Conservation (phyloP, 2,888 invertebrate genomes). For the Psylliodes chrysocephalus region DNA sequence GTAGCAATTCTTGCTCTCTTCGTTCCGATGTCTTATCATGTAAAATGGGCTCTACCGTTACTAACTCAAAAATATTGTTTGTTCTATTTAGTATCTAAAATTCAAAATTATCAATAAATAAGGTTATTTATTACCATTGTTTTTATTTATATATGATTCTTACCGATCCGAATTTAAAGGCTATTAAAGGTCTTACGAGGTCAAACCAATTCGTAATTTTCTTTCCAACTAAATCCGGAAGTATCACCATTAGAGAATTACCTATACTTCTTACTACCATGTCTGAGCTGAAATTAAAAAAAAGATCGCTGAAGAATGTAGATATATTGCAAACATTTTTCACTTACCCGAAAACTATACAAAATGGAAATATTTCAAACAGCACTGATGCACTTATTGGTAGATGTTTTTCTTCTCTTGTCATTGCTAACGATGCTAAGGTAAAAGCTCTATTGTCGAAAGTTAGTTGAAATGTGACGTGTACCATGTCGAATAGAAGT, state of each 20-base stretch:
- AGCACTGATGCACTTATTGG: constrained; percentile 90
- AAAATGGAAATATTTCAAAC: constrained; percentile 98
- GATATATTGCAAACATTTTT: too few relatives aligned
- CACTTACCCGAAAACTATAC: constrained; percentile 92
- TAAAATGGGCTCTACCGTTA: constrained; percentile 89
- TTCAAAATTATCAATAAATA: too few relatives aligned
- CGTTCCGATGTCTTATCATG: constrained; percentile 68
- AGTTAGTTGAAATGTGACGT: constrained; percentile 92
- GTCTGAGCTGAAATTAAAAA: constrained; percentile 72
- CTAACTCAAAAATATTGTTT: constrained; percentile 96
- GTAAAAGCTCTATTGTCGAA: constrained; percentile 95
- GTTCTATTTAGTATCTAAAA: constrained; percentile 90
- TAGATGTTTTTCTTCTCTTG: constrained; percentile 87
- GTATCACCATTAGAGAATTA: constrained; percentile 88
- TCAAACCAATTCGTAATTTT: constrained; percentile 93
- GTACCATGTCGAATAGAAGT: constrained; percentile 87
- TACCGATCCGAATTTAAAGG: constrained; percentile 95
- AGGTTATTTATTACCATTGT: too few relatives aligned
- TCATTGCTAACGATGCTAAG: constrained; percentile 84
- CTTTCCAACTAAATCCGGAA: constrained; percentile 88
- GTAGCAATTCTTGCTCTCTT: constrained; percentile 68
- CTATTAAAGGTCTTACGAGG: constrained; percentile 89
- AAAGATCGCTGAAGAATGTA: neutral
- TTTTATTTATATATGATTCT: constrained; percentile 63
- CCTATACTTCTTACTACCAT: constrained; percentile 91